Evolutionary conservation across 2,797 vertebrate genomes (phyloP).

Genomic region (Thaleichthys pacificus): DNA sequence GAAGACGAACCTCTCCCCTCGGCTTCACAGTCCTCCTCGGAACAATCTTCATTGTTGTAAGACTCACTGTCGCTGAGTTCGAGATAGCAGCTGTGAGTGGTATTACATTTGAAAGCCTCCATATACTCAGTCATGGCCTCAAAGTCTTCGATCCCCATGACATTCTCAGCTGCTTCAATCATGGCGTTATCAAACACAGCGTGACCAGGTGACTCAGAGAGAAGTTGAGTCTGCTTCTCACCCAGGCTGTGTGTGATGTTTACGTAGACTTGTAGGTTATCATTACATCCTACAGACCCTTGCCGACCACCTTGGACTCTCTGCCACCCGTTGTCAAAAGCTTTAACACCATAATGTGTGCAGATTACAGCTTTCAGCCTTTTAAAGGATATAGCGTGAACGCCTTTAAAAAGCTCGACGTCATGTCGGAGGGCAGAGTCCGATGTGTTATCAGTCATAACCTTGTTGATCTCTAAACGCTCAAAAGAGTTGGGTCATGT

Average conservation of each 20-base stretch:
- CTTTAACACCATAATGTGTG: not conserved
- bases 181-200: not conserved
- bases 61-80: fast-evolving
- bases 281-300: not conserved
- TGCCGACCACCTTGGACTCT: not conserved
- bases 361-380: not conserved
- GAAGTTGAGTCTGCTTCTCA: not conserved
- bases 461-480: not conserved
- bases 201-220: not conserved
- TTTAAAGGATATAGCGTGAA: not conserved
- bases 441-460: not conserved
- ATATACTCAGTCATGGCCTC: not conserved
- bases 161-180: not conserved
- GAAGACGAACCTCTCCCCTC: not conserved
- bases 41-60: not conserved
- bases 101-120: slow-evolving; percentile 3
- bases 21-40: not conserved
- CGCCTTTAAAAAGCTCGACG: not conserved
- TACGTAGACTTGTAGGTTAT: not conserved
- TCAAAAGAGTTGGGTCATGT: no score
- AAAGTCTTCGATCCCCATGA: not conserved
- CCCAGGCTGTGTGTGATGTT: not conserved
- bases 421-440: not conserved
- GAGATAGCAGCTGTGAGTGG: not conserved
- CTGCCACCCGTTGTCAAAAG: not conserved